Evolutionary conservation across 2,113 vertebrate species (phyloP).

Genomic region (Oenanthe oenanthe): DNA sequence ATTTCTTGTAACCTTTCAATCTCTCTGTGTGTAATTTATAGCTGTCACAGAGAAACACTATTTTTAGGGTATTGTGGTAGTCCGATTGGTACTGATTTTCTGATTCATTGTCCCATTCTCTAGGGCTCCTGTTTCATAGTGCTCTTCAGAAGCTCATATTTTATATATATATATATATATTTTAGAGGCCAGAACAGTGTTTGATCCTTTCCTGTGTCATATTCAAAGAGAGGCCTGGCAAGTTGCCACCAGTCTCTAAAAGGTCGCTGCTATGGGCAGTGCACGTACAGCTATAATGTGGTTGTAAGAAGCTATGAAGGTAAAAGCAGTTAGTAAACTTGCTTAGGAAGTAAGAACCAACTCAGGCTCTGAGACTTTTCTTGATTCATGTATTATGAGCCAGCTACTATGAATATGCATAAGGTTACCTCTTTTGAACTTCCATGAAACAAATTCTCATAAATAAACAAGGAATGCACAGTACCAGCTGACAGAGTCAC

Average conservation of each 20-base stretch:
- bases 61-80: conserved; percentile 48
- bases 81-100: not conserved
- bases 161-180: not conserved
- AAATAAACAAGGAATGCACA: conserved; percentile 83
- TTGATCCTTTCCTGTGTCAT: conserved; percentile 27
- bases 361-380: conserved; percentile 63
- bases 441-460: conserved; percentile 84
- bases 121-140: not conserved
- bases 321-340: conserved; percentile 16
- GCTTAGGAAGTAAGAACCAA: conserved; percentile 40
- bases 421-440: conserved; percentile 82
- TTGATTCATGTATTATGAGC: conserved; percentile 77
- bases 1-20: conserved; percentile 64
- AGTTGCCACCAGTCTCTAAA: not conserved
- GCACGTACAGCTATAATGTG: not conserved
- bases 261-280: not conserved
- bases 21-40: conserved; percentile 45
- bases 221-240: not conserved
- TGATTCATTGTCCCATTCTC: conserved; percentile 29
- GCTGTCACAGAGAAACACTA: conserved; percentile 48
- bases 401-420: conserved; percentile 80
- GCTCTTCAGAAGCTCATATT: conserved; percentile 1
- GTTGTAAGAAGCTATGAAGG: not conserved
- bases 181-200: not conserved
- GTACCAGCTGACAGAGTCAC: conserved; percentile 79